Conservation (phyloP, 2,113 vertebrate species). For the Piliocolobus tephrosceles region DNA sequence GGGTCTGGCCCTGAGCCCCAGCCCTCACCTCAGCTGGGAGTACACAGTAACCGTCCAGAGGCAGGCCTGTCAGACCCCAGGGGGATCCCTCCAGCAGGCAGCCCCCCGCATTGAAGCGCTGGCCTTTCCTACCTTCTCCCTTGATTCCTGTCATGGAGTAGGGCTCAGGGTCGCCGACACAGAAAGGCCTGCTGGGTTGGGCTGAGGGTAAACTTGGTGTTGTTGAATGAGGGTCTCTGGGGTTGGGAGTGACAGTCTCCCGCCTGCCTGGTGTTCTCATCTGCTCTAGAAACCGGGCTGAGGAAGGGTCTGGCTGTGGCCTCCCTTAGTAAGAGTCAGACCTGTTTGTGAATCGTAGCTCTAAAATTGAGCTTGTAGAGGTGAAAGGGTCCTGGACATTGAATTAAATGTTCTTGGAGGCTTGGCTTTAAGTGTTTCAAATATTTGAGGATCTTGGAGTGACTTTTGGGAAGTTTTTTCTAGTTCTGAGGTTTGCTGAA, state of each 20-base stretch:
- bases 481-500: conserved; percentile 13
- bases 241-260: not conserved
- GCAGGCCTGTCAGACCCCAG: not conserved
- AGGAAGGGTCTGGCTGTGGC: not conserved
- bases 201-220: not conserved
- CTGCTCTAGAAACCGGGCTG: not conserved
- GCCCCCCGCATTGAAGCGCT: not conserved
- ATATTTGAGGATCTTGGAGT: conserved; percentile 17
- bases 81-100: not conserved
- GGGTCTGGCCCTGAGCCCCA: not conserved
- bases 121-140: not conserved
- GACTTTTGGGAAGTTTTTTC: conserved; percentile 11
- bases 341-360: not conserved
- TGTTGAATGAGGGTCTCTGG: not conserved
- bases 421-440: conserved; percentile 23
- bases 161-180: not conserved
- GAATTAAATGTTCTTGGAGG: conserved; percentile 6
- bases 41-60: rapidly evolving
- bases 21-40: not conserved
- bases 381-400: not conserved
- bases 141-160: not conserved
- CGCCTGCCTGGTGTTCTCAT: not conserved
- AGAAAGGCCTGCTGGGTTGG: not conserved
- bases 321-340: not conserved
- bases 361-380: not conserved